Conservation (phyloP, 1,140 invertebrate species). For the Drosophila saltans region DNA sequence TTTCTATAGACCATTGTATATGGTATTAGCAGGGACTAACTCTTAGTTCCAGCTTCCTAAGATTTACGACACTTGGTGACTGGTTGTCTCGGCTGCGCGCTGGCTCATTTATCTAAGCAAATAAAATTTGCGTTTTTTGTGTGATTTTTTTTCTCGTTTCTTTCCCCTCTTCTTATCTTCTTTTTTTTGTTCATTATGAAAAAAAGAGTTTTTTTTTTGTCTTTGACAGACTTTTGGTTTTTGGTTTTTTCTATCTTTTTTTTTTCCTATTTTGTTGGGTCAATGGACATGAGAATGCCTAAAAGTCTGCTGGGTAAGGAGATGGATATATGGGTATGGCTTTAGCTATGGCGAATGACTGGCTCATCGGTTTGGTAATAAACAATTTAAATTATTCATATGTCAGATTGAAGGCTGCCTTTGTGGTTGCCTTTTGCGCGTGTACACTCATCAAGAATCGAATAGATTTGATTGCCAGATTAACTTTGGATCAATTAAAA, state of each 20-base stretch:
- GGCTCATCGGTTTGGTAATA: constrained; percentile 55
- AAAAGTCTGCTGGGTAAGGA: constrained; percentile 45
- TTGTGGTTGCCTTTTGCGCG: constrained; percentile 53
- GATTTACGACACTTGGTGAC: constrained; percentile 75
- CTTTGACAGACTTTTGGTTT: constrained; percentile 43
- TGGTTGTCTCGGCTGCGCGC: constrained; percentile 71
- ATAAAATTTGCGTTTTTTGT: constrained; percentile 43
- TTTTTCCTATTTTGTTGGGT: constrained; percentile 63
- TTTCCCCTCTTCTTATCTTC: background rate
- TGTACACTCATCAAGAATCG: constrained; percentile 48
- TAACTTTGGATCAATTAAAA: constrained; percentile 63
- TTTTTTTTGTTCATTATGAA: too few species aligned
- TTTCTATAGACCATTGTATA: constrained; percentile 63
- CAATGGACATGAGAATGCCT: constrained; percentile 68
- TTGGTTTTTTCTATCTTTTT: constrained; percentile 26
- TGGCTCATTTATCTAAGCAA: constrained; percentile 72
- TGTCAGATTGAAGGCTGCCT: constrained; percentile 73
- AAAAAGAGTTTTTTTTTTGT: background rate
- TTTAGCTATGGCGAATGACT: constrained; percentile 46
- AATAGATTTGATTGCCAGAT: constrained; percentile 62
- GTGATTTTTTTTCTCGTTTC: constrained; percentile 25
- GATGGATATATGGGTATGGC: constrained; percentile 22
- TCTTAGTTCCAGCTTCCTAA: constrained; percentile 36
- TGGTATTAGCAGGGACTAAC: constrained; percentile 36
- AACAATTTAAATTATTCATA: constrained; percentile 69